Evolutionary conservation across 1,140 invertebrate species (phyloP), one percentile per base, ranked within the genome.

Genomic region (Chironomus striatipennis): DNA sequence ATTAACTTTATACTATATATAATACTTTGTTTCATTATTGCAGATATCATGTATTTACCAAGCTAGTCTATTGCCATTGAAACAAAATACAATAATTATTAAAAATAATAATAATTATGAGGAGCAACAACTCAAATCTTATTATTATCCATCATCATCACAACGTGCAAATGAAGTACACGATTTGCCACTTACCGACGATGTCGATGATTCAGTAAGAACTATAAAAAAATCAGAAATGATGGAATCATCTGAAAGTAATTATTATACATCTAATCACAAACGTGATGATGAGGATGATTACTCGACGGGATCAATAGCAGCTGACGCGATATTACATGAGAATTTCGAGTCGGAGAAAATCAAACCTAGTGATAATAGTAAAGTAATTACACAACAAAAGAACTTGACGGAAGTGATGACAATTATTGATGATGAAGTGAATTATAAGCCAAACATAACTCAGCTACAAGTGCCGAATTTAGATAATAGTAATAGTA

Each of bases 1-100:
- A 34, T 2, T 34, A 34, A 34, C 24, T 34, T 34, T 34, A 34
- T 34, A 34, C n/a, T n/a, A n/a, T n/a, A n/a, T n/a, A n/a, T 47
- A 47, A 47, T 57, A n/a, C n/a, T 57, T 57, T n/a, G 15, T 57
- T 57, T 57, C 47, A 57, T n/a, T 57, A 34, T 57, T 57, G 47
- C 65, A 70, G 65, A 70, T 70, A 70, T 20, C 65, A 70, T 70
- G 65, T 21, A 21, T 70, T 18, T 20, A 18, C 18, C 65, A 70
- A 70, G 20, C 65, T 70, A 70, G 65, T 70, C 65, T 20, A 70
- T 70, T 70, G 20, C 65, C 65, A 70, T 70, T 70, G 65, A 70
- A 70, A 18, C 17, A 70, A 9, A 18, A 21, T 20, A 70, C 65
- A 20, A 70, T n/a, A n/a, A n/a, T 70, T 21, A 70, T 18, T 57